Base-by-base conservation (phyloP, 2,113 vertebrate genomes). In the Pelobates fuscus region DNA sequence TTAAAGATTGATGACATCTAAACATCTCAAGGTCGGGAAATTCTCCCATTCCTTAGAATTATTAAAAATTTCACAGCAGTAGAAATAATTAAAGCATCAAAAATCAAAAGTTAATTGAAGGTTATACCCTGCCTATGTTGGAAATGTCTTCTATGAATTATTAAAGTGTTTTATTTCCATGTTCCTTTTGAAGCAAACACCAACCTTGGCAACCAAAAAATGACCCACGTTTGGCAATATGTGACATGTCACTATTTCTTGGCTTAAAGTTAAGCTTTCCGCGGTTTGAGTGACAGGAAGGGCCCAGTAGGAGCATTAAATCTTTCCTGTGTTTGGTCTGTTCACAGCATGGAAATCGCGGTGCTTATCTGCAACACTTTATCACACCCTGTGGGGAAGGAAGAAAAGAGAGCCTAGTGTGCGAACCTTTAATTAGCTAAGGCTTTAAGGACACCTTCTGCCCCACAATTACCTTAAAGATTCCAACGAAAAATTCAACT, bases 51-150 rank as follows among this genome's bases (percentile, higher is more conserved):
- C 37, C 70, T n/a, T 23, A 29, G n/a, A 20, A 17, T 46, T 76
- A 76, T 60, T 76, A 67, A 30, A n/a, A 46, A 76, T 76, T 67
- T 67, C 72, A 76, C 63, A 76, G 72, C 72, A 60, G 63, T 76
- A 24, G 58, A 24, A 66, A 17, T 67, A 67, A 76, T 60, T 76
- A 54, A 67, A 76, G 72, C 37, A 60, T 76, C 63, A 76, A 49
- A 76, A 76, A 67, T 26, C 64, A 67, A 59, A n/a, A 67, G 63
- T 67, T 67, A 76, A 76, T 76, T 76, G 72, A 76, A 76, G 64
- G 72, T 76, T 57, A 76, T 43, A 49, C 54, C 32, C 64, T 20
- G 21, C 25, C 20, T 29, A 27, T 23, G 59, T 63, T 37, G 8
- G 60, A 63, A 72, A 74, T 67, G 32, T 10, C 71, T 44, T 59